phyloP scores from a whole-genome alignment of 2,797 vertebrate species.

The Kryptolebias ocellatus region DNA sequence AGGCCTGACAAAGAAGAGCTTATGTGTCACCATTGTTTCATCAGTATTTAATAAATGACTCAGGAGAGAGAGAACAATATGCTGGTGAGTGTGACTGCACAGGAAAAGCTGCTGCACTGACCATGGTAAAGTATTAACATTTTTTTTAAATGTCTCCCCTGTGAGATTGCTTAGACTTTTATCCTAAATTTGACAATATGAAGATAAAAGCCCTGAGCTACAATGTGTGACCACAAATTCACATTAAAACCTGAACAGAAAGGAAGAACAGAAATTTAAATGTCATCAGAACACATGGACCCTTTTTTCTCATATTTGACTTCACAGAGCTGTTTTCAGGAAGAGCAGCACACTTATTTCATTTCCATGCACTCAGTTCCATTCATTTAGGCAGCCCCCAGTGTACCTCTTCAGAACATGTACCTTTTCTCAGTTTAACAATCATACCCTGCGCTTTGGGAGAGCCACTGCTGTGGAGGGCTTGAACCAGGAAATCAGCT shows the following conservation, averaged over 20 bases:
- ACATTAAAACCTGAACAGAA: constrained; percentile 54
- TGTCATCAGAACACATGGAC: constrained; percentile 52
- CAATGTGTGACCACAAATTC: constrained; percentile 48
- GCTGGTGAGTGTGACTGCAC: constrained; percentile 13
- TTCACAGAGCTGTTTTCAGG: constrained; percentile 57
- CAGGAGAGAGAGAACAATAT: constrained; percentile 46
- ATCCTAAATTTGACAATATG: constrained; percentile 48
- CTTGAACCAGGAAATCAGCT: constrained; percentile 74
- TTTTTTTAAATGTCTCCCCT: constrained; percentile 30
- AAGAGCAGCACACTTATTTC: constrained; percentile 68
- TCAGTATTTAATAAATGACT: constrained; percentile 66
- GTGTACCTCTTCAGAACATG: constrained; percentile 65
- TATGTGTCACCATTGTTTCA: constrained; percentile 70
- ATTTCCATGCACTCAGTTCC: constrained; percentile 70
- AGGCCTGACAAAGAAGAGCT: constrained; percentile 65
- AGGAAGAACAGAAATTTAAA: constrained; percentile 41
- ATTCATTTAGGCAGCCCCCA: constrained; percentile 66
- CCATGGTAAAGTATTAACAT: constrained; percentile 19
- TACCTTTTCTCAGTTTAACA: constrained; percentile 74
- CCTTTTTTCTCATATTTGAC: constrained; percentile 55
- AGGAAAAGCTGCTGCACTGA: constrained; percentile 21
- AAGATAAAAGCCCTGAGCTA: constrained; percentile 57
- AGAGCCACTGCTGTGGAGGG: constrained; percentile 50
- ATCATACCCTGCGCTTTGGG: constrained; percentile 53
- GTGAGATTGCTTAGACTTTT: constrained; percentile 6